These are phyloP conservation scores for Exaiptasia diaphana DNA, from an alignment of 64 coral and sea anemone species.

Conservation along the genomic window DNA sequence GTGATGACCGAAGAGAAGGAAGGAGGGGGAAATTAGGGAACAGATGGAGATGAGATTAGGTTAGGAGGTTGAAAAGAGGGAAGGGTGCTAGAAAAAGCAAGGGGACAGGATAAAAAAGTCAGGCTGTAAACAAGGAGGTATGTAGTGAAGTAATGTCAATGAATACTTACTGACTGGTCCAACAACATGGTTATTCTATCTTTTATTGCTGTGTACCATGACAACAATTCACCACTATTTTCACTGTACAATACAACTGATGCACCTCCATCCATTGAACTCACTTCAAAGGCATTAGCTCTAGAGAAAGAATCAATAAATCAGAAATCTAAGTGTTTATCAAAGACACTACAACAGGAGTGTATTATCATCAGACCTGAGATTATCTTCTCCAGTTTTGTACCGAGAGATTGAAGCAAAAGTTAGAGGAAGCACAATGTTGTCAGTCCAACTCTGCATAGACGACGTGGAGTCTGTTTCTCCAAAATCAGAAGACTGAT, in stretches of 20 bases:
- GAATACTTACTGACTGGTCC: constrained; percentile 81
- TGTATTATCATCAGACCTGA: constrained; percentile 44
- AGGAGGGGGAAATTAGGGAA: too few species aligned
- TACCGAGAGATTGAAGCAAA: constrained; percentile 94
- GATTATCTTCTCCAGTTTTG: constrained; percentile 81
- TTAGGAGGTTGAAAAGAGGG: too few species aligned
- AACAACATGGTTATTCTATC: constrained; percentile 70
- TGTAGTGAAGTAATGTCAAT: too few species aligned
- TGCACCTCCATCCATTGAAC: constrained; percentile 84
- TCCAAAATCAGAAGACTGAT: constrained; percentile 66
- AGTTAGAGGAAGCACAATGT: constrained; percentile 87
- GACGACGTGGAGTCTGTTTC: constrained; percentile 86
- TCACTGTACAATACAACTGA: constrained; percentile 90
- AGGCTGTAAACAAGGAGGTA: too few species aligned
- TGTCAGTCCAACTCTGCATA: constrained; percentile 85
- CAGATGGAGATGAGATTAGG: too few species aligned
- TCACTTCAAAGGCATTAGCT: constrained; percentile 91
- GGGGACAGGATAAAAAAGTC: too few species aligned
- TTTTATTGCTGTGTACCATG: constrained; percentile 89
- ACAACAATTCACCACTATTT: constrained; percentile 69
- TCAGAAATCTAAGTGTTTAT: background rate
- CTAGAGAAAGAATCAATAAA: background rate
- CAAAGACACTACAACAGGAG: background rate
- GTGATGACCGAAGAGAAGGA: too few species aligned
- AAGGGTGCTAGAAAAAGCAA: too few species aligned